A percentile compares a stretch with the other conserved stretches of the same genome.
Conservation (phyloP, 2,113 vertebrate species). For the Suncus etruscus region DNA sequence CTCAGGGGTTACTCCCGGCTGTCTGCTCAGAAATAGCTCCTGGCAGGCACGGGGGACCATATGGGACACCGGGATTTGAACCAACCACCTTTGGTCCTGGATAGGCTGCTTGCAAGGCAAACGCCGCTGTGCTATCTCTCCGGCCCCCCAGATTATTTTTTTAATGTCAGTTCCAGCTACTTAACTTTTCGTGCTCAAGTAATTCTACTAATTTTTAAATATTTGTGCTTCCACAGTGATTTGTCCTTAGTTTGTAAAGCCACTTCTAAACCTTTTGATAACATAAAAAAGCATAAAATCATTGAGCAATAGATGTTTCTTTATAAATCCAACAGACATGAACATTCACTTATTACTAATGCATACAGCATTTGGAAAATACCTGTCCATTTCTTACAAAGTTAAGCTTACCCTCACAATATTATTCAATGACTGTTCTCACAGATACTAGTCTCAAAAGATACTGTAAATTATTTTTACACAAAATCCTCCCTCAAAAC, state of each 20-base stretch:
- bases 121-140: too few relatives aligned
- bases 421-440: not conserved
- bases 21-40: too few relatives aligned
- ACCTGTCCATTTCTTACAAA: not conserved
- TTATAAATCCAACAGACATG: not conserved
- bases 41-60: too few relatives aligned
- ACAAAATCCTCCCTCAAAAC: not conserved
- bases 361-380: not conserved
- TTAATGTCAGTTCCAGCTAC: not conserved
- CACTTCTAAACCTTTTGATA: not conserved
- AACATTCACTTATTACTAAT: not conserved
- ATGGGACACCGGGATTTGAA: too few relatives aligned
- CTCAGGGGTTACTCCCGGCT: too few relatives aligned
- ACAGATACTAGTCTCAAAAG: not conserved
- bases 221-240: not conserved
- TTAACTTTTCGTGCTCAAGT: not conserved
- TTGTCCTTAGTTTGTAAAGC: constrained; percentile 13
- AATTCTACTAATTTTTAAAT: not conserved
- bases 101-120: too few relatives aligned
- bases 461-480: not conserved
- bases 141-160: too few relatives aligned
- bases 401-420: not conserved
- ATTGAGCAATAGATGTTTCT: not conserved
- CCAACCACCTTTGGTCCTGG: too few relatives aligned
- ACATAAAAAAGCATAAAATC: not conserved